Evolutionary conservation across 2,113 vertebrate genomes (phyloP), one percentile per base, ranked within the genome.

Genomic region (Cryptotis parvus): DNA sequence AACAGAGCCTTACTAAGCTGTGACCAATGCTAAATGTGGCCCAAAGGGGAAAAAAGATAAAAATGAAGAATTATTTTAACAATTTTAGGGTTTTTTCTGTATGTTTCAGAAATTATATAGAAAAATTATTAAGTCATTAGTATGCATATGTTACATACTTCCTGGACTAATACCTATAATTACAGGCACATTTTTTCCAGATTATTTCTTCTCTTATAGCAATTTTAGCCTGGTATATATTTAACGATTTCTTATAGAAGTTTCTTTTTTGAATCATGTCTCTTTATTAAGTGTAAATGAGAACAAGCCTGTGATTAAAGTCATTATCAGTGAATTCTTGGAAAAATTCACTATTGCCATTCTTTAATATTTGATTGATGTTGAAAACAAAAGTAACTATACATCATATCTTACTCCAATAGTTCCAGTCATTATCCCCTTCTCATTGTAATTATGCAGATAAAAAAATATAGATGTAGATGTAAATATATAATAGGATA

Each of bases 31-130:
- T 22, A 4, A 58, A 20, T 58, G 18, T 58, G 55, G 55, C 55
- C 55, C 55, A 58, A 58, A 58, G n/a, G n/a, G n/a, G n/a, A n/a
- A n/a, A 58, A 58, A 58, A 58, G 3, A 58, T 58, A 5, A 24
- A 58, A 58, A 58, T 58, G 22, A 24, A 96, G 69, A 61, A 0
- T 9, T 89, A 27, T n/a, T 79, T 83, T 92, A 95, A 94, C 92
- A 96, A 49, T 49, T 49, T 49, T 49, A 10, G 45, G 87, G 31
- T 73, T 76, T 76, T 31, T 29, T 81, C 52, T 91, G 12, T 45
- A 27, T 86, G 18, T 68, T 49, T 78, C 61, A 35, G 55, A 95
- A 96, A 96, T 86, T 94, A 72, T 6, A 0, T 29, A 45, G 80
- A 72, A 27, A 92, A 87, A 69, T 68, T 84, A 88, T 79, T 27